Base-by-base conservation (phyloP, 1,140 invertebrate species). In the Leptonema lineaticorne region DNA sequence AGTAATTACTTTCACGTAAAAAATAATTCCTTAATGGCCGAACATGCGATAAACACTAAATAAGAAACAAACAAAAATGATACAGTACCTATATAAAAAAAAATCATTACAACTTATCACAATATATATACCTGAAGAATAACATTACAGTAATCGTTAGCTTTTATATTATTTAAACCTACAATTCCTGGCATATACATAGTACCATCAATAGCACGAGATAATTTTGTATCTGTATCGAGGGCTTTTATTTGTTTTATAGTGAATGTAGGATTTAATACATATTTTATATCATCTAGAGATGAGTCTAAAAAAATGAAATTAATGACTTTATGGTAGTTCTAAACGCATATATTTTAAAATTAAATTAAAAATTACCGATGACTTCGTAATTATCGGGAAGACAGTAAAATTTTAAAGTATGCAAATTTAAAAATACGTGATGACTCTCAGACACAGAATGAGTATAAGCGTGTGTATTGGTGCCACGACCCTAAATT, bases 311-410 rank as follows among this genome's bases (percentile, higher is more conserved):
- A 56, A 18, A 28, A 46, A 28, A 53, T 53, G 7, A 50, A 64
- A 64, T 27, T 28, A 64, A 63, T 46, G 11, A 27, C 28, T 20
- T 27, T n/a, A n/a, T n/a, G n/a, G n/a, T n/a, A n/a, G n/a, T n/a
- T n/a, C n/a, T n/a, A n/a, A n/a, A n/a, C n/a, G n/a, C n/a, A n/a
- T n/a, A 65, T 16, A 65, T 30, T 22, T 8, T 24, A 64, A 27
- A 41, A 53, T 56, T 22, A 37, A 29, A 53, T 68, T n/a, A 69
- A 67, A 56, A 76, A 80, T 84, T 83, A 92, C 90, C 97, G 75
- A 99, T 95, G 74, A 99, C 96, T 86, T 99, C 95, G 85, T 99
- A 99, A 81, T 99, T 99, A 78, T 99, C 98, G 20, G 98, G 98
- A 27, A 99, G 83, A 82, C 98, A 99, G 78, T 99, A 99, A 82